These are phyloP conservation scores for Pseudococcus jackbeardsleyi DNA, from an alignment of 2,888 invertebrate genomes.

Conservation along the genomic window DNA sequence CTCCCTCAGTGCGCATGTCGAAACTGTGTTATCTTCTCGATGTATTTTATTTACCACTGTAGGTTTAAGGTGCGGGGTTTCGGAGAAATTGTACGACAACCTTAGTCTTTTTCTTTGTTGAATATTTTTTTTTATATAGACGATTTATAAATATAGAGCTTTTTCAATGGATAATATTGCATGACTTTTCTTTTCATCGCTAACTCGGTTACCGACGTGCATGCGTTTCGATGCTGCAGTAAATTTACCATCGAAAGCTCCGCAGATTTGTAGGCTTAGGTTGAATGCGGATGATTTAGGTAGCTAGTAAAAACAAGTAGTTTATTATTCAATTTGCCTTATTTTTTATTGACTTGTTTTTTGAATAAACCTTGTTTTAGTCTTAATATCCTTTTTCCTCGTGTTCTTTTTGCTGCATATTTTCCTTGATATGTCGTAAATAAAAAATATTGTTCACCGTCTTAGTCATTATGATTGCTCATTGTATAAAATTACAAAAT, in stretches of 20 bases:
- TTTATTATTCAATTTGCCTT: neutral
- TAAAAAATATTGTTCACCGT: neutral
- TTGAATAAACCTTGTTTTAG: neutral
- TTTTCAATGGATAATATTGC: slow-evolving; percentile 24
- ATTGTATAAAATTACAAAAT: neutral
- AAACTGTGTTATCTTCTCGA: neutral
- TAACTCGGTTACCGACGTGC: slow-evolving; percentile 31
- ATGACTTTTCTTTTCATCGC: slow-evolving; percentile 10
- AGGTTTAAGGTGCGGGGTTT: slow-evolving; percentile 34
- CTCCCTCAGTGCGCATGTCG: neutral
- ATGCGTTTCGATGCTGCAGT: slow-evolving; percentile 36
- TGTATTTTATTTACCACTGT: slow-evolving; percentile 10
- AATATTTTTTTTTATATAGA: slow-evolving; percentile 10
- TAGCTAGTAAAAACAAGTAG: slow-evolving; percentile 44
- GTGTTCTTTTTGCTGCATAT: neutral
- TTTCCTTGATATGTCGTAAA: neutral
- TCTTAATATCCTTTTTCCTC: slow-evolving; percentile 23
- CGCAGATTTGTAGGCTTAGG: neutral
- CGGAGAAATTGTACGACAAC: neutral
- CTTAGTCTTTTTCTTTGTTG: slow-evolving; percentile 39
- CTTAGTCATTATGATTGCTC: neutral
- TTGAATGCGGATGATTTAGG: neutral
- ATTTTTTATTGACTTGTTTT: slow-evolving; percentile 4
- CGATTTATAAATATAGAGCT: slow-evolving; percentile 37
- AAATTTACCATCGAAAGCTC: slow-evolving; percentile 6